Conservation (phyloP, 2,113 vertebrate species). For the Burhinus bistriatus region DNA sequence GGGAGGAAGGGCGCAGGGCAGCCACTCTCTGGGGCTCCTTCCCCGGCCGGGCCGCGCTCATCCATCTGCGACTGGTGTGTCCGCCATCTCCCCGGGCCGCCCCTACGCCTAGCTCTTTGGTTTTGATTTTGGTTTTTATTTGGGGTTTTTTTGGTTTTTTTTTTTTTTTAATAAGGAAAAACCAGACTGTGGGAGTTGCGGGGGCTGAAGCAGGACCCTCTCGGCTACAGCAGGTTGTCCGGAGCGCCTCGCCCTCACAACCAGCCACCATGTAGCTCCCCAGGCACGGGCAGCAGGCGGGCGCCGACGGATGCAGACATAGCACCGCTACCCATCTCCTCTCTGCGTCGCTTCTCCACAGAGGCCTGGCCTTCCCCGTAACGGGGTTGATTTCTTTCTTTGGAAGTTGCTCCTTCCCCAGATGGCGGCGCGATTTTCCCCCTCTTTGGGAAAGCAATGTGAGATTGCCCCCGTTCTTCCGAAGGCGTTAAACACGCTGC, state of each 20-base stretch:
- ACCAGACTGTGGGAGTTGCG: accelerated
- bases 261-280: accelerated
- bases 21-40: not conserved
- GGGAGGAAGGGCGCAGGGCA: not conserved
- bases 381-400: not conserved
- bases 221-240: accelerated
- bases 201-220: not conserved
- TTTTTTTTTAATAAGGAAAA: not conserved
- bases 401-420: not conserved
- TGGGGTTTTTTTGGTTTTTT: too few species aligned
- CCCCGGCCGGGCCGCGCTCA: too few species aligned
- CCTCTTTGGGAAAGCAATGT: not conserved
- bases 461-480: not conserved
- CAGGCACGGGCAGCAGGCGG: accelerated
- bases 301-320: not conserved
- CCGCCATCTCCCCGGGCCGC: accelerated
- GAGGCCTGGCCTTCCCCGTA: not conserved
- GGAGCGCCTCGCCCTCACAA: accelerated
- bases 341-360: too few species aligned
- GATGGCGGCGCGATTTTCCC: accelerated
- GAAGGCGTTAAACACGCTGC: not conserved
- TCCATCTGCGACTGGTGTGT: accelerated
- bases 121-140: not conserved
- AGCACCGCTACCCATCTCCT: not conserved
- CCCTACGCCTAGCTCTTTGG: accelerated